Conservation (phyloP, 2,113 vertebrate species). For the Erythrolamprus reginae region DNA sequence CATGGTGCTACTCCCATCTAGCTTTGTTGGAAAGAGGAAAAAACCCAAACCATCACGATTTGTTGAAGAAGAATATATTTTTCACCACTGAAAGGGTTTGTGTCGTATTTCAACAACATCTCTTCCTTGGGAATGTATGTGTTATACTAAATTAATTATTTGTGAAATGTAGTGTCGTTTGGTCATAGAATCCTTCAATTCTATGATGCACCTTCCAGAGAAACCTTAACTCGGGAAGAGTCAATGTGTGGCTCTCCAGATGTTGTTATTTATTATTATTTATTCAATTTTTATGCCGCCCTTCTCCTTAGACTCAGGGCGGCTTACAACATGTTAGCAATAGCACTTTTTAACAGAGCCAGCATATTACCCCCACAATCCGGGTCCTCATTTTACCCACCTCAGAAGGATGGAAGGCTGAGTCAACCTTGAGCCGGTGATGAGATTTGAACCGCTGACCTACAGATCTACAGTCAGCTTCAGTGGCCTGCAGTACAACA, state of each 20-base stretch:
- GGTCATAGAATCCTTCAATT: not conserved
- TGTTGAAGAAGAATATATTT: slow-evolving; percentile 6
- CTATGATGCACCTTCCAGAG: not conserved
- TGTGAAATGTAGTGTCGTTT: not conserved
- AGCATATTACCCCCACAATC: no score
- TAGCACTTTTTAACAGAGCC: no score
- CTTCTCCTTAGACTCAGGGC: no score
- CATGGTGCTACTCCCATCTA: not conserved
- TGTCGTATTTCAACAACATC: not conserved
- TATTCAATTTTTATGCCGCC: no score
- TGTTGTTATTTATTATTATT: no score
- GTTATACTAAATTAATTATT: not conserved
- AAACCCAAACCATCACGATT: slow-evolving; percentile 16
- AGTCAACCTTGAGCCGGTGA: no score
- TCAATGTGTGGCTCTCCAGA: not conserved
- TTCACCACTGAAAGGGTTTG: not conserved
- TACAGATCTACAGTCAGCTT: no score
- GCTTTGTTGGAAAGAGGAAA: slow-evolving; percentile 4
- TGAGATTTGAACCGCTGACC: no score
- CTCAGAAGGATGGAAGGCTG: no score
- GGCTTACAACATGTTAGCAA: no score
- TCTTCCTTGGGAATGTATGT: not conserved
- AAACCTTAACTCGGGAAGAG: not conserved
- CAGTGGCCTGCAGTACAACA: no score
- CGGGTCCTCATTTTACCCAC: no score